phyloP scores from a whole-genome alignment of 2,113 vertebrate species.

The Lagopus muta region DNA sequence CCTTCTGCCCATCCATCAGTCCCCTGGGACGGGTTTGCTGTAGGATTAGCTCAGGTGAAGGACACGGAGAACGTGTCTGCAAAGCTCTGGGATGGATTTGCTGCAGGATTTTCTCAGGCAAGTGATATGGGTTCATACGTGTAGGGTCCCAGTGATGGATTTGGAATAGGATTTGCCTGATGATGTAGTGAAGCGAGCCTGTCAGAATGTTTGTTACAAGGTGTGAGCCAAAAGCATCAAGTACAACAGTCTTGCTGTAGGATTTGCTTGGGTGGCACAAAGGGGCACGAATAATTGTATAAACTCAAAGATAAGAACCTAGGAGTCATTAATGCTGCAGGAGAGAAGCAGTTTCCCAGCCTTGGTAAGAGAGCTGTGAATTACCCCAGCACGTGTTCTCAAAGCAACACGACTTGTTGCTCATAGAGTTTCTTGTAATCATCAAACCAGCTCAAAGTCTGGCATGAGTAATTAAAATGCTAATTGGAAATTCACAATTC shows the following conservation, averaged over 20 bases:
- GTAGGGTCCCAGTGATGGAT: background rate
- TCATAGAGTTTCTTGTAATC: conserved; percentile 61
- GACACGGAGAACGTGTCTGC: background rate
- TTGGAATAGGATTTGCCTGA: background rate
- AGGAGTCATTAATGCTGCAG: background rate
- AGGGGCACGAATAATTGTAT: background rate
- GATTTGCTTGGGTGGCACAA: background rate
- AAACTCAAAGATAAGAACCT: background rate
- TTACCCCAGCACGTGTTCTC: background rate
- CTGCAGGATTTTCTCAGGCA: background rate
- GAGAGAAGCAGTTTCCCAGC: background rate
- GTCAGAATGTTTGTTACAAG: background rate
- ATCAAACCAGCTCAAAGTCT: conserved; percentile 70
- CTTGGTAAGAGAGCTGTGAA: background rate
- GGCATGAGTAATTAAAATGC: conserved; percentile 80
- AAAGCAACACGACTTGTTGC: conserved; percentile 52
- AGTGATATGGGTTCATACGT: background rate
- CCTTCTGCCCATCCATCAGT: background rate
- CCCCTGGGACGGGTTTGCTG: background rate
- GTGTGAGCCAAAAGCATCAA: background rate
- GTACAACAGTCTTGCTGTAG: background rate
- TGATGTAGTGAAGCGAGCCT: background rate
- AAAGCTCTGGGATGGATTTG: background rate
- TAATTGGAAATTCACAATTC: conserved; percentile 80
- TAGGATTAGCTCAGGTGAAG: conserved; percentile 27